These are phyloP conservation scores for Apostichopus leukothele DNA, from an alignment of 53 echinoderm and acorn worm species.

Conservation along the genomic window DNA sequence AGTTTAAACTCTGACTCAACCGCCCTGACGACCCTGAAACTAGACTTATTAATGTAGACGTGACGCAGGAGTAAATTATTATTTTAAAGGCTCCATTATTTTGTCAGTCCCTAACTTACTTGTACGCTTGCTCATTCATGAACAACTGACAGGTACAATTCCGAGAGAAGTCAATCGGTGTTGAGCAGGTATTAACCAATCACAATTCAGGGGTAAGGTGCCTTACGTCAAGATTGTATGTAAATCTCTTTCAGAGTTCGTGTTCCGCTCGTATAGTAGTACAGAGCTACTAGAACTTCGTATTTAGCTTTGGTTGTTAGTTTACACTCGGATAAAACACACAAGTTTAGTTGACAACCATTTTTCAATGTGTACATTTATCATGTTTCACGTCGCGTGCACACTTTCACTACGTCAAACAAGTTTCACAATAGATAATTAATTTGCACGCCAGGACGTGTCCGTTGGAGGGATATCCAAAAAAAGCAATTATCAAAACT, in stretches of 20 bases:
- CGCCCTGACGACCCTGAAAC: not conserved
- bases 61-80: not conserved
- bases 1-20: not conserved
- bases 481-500: too few species aligned
- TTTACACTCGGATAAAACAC: too few species aligned
- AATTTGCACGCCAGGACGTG: too few species aligned
- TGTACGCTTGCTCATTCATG: constrained; percentile 5
- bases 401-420: too few species aligned
- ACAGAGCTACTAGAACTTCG: not conserved
- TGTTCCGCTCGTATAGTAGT: not conserved
- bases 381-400: too few species aligned
- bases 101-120: not conserved
- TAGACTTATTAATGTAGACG: not conserved
- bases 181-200: constrained; percentile 28
- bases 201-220: constrained; percentile 43
- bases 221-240: constrained; percentile 39
- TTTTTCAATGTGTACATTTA: too few species aligned
- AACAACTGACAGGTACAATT: not conserved
- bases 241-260: constrained; percentile 30
- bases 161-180: constrained; percentile 25
- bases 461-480: too few species aligned
- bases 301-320: not conserved
- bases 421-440: too few species aligned
- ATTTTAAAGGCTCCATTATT: not conserved
- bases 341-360: too few species aligned